Evolutionary conservation across 2,797 vertebrate species (phyloP), one percentile per base, ranked within the genome.

Genomic region (Chelon auratus): DNA sequence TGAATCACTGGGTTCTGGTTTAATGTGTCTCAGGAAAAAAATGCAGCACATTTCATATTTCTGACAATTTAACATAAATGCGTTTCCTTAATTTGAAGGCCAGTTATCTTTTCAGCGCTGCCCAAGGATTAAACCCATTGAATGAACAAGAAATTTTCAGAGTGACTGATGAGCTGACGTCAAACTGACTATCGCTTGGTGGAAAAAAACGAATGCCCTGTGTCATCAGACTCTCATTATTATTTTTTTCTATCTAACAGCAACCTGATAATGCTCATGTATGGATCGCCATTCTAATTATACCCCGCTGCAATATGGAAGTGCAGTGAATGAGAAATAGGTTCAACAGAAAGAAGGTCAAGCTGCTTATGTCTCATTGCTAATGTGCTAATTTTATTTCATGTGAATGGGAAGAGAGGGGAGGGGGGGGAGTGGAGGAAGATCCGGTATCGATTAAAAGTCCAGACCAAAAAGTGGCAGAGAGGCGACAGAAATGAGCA

Each of bases 161-260:
- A 48, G 47, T 83, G 85, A 88, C 76, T 78, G 80, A 91, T 85
- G 83, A 77, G 84, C 59, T 87, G 84, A 88, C 75, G 66, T 89
- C 85, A 85, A 77, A 81, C 59, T 63, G 62, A 37, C 68, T 74
- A 79, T 78, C 33, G 13, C 50, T 17, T 7, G 45, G 58, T 59
- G 45, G 47, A 58, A 81, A 86, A 61, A 82, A 81, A 70, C 61
- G 9, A 76, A 78, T 43, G 33, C 61, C 65, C 53, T 67, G 24
- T 86, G 82, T 86, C 82, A 89, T 89, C 82, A 86, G 70, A 63
- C 52, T 70, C 50, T 45, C 62, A 80, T 87, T 86, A 75, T 75
- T 80, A 20, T 75, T 66, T 24, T 52, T 43, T 22, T 33, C 33
- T 48, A 72, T 91, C 75, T 83, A 77, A 79, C 58, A 80, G 64